Percentiles rank a stretch among this genome's conserved stretches.
Evolutionary conservation across 2,888 invertebrate genomes (phyloP).

Genomic region (Holacanthella duospinosa): DNA sequence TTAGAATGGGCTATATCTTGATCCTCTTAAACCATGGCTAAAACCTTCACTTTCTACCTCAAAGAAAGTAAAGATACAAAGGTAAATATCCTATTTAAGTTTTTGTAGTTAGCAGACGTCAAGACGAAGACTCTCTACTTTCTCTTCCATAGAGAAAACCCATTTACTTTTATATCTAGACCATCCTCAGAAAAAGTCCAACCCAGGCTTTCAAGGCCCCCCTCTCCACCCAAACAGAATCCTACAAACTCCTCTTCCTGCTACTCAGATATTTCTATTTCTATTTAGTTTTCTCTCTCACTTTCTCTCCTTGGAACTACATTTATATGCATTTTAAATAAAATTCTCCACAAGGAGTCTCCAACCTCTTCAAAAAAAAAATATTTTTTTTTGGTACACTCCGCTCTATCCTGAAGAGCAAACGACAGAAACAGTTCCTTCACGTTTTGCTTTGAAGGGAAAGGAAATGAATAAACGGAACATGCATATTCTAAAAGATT

Average conservation of each 20-base stretch:
- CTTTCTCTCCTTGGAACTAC: not conserved
- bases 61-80: not conserved
- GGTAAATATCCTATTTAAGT: slow-evolving; percentile 1
- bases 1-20: not conserved
- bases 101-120: not conserved
- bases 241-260: not conserved
- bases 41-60: not conserved
- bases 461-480: not conserved
- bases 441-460: not conserved
- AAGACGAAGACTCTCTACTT: not conserved
- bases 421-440: no score
- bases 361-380: no score
- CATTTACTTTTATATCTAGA: not conserved
- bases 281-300: not conserved
- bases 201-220: not conserved
- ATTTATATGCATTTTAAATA: slow-evolving; percentile 2
- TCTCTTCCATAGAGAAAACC: not conserved
- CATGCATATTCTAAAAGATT: not conserved
- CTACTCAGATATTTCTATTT: no score
- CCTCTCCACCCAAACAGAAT: not conserved
- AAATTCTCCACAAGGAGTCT: no score
- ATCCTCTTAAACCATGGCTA: not conserved
- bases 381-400: no score
- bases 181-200: not conserved
- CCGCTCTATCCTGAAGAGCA: no score